These are phyloP conservation scores for Labeo catla DNA, from an alignment of 2,113 vertebrate genomes.

Conservation along the genomic window DNA sequence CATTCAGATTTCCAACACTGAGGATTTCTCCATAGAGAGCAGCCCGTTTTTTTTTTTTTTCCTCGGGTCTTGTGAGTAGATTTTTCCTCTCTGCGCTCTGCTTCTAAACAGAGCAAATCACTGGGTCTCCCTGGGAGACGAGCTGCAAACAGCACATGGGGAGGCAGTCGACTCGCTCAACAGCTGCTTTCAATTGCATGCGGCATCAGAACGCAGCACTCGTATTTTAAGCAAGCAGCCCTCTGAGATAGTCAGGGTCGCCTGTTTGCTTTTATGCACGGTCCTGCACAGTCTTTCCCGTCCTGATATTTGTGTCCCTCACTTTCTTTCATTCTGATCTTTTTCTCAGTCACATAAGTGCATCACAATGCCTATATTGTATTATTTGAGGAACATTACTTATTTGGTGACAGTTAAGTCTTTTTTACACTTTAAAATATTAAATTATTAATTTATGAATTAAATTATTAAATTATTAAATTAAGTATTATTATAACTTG, in stretches of 20 bases:
- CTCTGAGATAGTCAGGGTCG: constrained; percentile 22
- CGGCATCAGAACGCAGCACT: constrained; percentile 61
- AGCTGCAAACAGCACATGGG: constrained; percentile 69
- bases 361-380: neutral
- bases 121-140: constrained; percentile 74
- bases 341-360: neutral
- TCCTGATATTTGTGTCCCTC: neutral
- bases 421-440: neutral
- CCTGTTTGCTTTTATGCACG: constrained; percentile 60
- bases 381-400: neutral
- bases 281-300: neutral
- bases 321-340: neutral
- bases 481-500: neutral
- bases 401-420: neutral
- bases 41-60: constrained; percentile 71
- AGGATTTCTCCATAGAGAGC: constrained; percentile 67
- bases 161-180: constrained; percentile 69
- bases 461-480: too few relatives aligned
- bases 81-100: constrained; percentile 74
- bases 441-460: too few relatives aligned
- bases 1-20: constrained; percentile 60
- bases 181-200: constrained; percentile 80
- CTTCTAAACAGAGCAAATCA: constrained; percentile 75
- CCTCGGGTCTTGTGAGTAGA: constrained; percentile 70
- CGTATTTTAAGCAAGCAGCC: neutral